Conservation (phyloP, 2,888 invertebrate genomes). For the Agriopis aurantiaria region DNA sequence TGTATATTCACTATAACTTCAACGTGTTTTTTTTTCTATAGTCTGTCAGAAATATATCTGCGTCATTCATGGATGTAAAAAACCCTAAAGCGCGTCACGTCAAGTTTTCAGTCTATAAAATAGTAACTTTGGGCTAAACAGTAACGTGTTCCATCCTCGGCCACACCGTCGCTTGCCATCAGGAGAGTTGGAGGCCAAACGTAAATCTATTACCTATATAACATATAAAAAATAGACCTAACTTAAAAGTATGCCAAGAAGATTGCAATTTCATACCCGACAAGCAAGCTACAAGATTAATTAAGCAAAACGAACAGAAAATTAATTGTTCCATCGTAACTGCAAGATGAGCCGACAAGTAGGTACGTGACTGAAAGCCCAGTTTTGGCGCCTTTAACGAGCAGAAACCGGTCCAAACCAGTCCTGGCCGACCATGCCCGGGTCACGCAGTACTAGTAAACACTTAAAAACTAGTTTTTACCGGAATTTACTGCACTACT, state of each 20-base stretch:
- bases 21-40: too few species aligned
- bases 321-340: constrained; percentile 55
- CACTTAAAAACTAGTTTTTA: constrained; percentile 55
- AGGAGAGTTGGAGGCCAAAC: too few species aligned
- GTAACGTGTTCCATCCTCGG: too few species aligned
- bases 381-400: constrained; percentile 53
- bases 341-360: constrained; percentile 51
- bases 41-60: background rate
- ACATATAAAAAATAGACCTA: too few species aligned
- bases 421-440: constrained; percentile 49
- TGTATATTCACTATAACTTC: too few species aligned
- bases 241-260: constrained; percentile 10
- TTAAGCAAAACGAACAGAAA: constrained; percentile 37
- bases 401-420: constrained; percentile 52
- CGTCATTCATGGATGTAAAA: too few species aligned
- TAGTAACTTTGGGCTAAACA: background rate
- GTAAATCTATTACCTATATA: too few species aligned
- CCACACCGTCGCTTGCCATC: too few species aligned
- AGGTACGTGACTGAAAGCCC: constrained; percentile 57
- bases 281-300: constrained; percentile 29
- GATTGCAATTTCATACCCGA: constrained; percentile 15
- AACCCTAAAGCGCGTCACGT: too few species aligned
- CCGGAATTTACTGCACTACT: constrained; percentile 44
- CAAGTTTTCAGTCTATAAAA: too few species aligned
- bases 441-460: constrained; percentile 47